phyloP scores from a whole-genome alignment of 2,797 vertebrate species.

The Cossypha heuglini region DNA sequence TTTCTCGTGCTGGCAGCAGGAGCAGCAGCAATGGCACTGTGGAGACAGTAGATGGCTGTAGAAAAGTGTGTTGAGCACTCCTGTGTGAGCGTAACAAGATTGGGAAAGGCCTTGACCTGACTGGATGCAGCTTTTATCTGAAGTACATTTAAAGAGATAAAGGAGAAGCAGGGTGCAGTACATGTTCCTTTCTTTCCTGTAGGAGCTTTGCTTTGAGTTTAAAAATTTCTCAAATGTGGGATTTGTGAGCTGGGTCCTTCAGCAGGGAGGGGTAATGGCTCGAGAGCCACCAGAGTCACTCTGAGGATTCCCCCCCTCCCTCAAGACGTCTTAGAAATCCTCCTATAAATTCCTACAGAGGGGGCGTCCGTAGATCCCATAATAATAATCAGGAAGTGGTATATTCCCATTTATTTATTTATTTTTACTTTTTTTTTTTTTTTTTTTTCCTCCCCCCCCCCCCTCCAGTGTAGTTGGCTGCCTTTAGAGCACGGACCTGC shows the following conservation, averaged over 20 bases:
- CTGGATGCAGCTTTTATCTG: conserved; percentile 82
- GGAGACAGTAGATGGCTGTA: conserved; percentile 87
- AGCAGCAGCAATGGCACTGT: conserved; percentile 70
- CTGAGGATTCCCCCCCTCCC: neutral
- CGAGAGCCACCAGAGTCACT: conserved; percentile 46
- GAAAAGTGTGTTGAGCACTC: conserved; percentile 77
- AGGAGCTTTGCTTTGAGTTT: conserved; percentile 72
- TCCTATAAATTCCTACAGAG: conserved; percentile 59
- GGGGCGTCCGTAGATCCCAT: conserved; percentile 56
- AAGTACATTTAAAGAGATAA: conserved; percentile 84
- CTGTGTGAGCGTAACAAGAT: conserved; percentile 71
- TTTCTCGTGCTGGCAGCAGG: neutral
- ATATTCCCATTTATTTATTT: conserved; percentile 60
- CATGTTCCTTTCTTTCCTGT: conserved; percentile 68
- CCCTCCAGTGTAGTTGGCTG: conserved; percentile 74
- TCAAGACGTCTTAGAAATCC: conserved; percentile 19
- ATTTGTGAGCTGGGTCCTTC: conserved; percentile 38
- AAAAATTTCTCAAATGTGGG: conserved; percentile 30
- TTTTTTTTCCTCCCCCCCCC: neutral
- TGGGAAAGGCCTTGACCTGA: conserved; percentile 82
- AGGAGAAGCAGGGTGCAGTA: conserved; percentile 73
- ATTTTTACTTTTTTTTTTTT: neutral
- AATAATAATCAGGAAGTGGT: conserved; percentile 50
- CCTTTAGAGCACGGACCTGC: conserved; percentile 76
- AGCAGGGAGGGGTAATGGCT: conserved; percentile 48